Evolutionary conservation across 1,140 invertebrate species (phyloP).

Genomic region (Homarus americanus): DNA sequence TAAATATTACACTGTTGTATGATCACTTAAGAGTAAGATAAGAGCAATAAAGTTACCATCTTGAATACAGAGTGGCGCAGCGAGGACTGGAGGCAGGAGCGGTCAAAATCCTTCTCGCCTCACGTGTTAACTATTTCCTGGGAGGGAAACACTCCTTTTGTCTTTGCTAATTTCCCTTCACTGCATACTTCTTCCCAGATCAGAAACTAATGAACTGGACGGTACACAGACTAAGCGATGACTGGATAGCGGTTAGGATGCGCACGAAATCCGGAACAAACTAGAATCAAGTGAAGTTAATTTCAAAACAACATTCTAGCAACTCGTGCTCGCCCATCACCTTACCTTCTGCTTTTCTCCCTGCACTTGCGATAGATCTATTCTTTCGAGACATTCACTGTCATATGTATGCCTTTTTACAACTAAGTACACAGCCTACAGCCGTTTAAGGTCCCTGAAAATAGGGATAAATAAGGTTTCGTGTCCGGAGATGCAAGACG

Average conservation of each 20-base stretch:
- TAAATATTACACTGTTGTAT: too few relatives aligned
- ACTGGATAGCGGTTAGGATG: not conserved
- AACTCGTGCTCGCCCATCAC: not conserved
- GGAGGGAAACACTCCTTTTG: not conserved
- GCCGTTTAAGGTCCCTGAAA: constrained; percentile 23
- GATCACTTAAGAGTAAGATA: not conserved
- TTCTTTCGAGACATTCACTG: constrained; percentile 50
- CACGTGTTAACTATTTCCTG: constrained; percentile 41
- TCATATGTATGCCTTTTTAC: not conserved
- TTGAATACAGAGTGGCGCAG: not conserved
- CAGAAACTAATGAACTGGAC: not conserved
- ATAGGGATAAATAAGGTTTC: constrained; percentile 32
- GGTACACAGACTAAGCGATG: not conserved
- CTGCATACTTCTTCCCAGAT: not conserved
- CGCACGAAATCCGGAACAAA: not conserved
- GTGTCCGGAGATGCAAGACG: constrained; percentile 37
- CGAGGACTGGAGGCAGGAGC: not conserved
- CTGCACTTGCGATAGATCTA: not conserved
- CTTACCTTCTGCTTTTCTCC: constrained; percentile 48
- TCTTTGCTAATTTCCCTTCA: not conserved
- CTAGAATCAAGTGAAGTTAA: not conserved
- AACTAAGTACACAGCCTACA: constrained; percentile 15
- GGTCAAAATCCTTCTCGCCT: not conserved
- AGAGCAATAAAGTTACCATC: not conserved
- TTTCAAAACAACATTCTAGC: constrained; percentile 37